Evolutionary conservation across 2,113 vertebrate genomes (phyloP).

Genomic region (Caloenas nicobarica): DNA sequence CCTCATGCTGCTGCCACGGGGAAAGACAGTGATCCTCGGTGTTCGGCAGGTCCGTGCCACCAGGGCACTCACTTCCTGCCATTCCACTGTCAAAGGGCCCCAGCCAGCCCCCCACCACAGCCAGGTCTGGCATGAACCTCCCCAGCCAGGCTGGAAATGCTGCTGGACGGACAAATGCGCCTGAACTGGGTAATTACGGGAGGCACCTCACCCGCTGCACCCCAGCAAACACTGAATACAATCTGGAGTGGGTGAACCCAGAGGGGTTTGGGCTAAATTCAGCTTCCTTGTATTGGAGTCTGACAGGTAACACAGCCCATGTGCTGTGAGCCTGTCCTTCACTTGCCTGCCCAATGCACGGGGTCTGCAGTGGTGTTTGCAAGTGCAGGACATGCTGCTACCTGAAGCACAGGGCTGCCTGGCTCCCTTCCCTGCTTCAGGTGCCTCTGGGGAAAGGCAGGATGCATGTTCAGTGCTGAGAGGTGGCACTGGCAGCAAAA

Average conservation of each 20-base stretch:
- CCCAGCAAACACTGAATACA: not conserved
- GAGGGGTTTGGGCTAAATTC: not conserved
- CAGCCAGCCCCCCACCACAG: not conserved
- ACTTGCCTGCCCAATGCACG: not conserved
- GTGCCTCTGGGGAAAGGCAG: not conserved
- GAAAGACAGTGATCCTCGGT: not conserved
- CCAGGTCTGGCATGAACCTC: not conserved
- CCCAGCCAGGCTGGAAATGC: not conserved
- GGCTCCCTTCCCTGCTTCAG: not conserved
- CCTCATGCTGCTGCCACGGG: not conserved
- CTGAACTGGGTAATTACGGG: not conserved
- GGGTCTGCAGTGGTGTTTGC: not conserved
- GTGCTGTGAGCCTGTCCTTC: not conserved
- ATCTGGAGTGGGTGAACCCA: not conserved
- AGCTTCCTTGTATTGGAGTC: not conserved
- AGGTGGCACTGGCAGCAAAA: not conserved
- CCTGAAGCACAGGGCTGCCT: not conserved
- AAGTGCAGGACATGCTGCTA: not conserved
- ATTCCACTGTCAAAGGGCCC: not conserved
- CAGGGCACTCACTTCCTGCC: not conserved
- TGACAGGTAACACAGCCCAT: not conserved
- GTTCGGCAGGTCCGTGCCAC: not conserved
- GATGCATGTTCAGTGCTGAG: not conserved
- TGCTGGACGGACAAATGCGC: not conserved
- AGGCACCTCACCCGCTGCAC: not conserved